Percentiles rank a stretch among this genome's conserved stretches.
Conservation (phyloP, 2,888 invertebrate species). For the Pachliopta kotzebuea region DNA sequence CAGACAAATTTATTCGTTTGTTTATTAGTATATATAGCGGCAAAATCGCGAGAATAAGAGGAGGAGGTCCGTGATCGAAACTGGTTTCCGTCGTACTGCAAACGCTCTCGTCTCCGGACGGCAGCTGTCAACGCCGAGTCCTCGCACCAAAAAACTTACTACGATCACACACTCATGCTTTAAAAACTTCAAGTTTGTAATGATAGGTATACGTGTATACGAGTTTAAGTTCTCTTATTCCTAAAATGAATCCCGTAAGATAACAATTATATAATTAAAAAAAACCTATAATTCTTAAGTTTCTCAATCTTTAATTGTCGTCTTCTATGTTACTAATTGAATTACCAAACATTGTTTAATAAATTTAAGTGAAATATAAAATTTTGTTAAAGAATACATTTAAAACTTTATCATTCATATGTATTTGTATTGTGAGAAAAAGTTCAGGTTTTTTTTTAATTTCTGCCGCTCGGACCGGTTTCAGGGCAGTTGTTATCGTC, state of each 20-base stretch:
- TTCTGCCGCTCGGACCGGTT: slow-evolving; percentile 23
- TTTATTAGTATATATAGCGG: slow-evolving; percentile 31
- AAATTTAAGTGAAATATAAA: too few relatives aligned
- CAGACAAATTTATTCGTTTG: slow-evolving; percentile 9
- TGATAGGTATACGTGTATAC: background rate
- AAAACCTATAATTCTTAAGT: background rate
- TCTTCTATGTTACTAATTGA: background rate
- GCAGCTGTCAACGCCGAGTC: slow-evolving; percentile 30
- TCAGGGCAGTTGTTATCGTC: slow-evolving; percentile 14
- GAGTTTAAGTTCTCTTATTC: background rate
- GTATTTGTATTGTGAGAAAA: too few relatives aligned
- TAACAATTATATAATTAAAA: background rate
- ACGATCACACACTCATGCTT: too few relatives aligned
- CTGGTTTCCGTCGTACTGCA: slow-evolving; percentile 63
- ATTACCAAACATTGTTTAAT: too few relatives aligned
- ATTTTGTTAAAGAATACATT: background rate
- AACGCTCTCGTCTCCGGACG: slow-evolving; percentile 29
- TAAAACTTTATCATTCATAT: slow-evolving; percentile 9
- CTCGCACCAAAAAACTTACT: slow-evolving; percentile 21
- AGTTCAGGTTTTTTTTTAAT: slow-evolving; percentile 17
- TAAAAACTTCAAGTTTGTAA: background rate
- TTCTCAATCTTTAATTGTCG: background rate
- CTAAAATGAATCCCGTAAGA: background rate
- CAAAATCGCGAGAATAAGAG: slow-evolving; percentile 38
- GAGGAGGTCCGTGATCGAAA: slow-evolving; percentile 47